These are phyloP conservation scores for Carettochelys insculpta DNA, from an alignment of 2,113 vertebrate genomes.

Conservation along the genomic window DNA sequence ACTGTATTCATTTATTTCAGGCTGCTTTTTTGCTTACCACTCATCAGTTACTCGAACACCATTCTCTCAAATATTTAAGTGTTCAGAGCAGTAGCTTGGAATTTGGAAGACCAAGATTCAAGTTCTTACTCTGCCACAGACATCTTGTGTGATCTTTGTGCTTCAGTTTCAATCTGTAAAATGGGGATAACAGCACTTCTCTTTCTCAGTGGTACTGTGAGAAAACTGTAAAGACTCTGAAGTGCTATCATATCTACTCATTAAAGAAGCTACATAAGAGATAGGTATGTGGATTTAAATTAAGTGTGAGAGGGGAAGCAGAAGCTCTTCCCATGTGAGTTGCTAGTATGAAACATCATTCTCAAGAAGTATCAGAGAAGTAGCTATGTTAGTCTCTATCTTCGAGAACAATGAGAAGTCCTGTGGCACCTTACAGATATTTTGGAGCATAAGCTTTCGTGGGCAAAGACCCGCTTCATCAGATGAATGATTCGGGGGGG, in stretches of 20 bases:
- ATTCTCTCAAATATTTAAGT: background rate
- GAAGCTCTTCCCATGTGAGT: background rate
- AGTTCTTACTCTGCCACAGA: background rate
- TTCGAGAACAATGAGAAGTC: too few relatives aligned
- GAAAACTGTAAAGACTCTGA: background rate
- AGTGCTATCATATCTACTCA: background rate
- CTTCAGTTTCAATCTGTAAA: background rate
- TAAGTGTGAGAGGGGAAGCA: background rate
- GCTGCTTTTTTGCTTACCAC: background rate
- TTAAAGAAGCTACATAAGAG: background rate
- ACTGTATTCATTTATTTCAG: background rate
- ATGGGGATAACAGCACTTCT: background rate
- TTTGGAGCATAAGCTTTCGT: too few relatives aligned
- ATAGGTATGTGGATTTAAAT: background rate
- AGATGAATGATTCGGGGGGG: too few relatives aligned
- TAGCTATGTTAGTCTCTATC: too few relatives aligned
- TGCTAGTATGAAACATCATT: background rate
- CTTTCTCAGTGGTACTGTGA: background rate
- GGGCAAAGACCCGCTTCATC: too few relatives aligned
- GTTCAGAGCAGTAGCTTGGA: background rate
- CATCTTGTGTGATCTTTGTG: background rate
- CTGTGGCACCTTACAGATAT: too few relatives aligned
- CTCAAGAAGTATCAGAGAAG: too few relatives aligned
- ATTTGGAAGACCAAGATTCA: background rate
- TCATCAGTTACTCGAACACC: background rate